Percentiles rank a stretch among this genome's conserved stretches.
phyloP scores from a whole-genome alignment of 2,113 vertebrate species.

The Typhlomys cinereus region DNA sequence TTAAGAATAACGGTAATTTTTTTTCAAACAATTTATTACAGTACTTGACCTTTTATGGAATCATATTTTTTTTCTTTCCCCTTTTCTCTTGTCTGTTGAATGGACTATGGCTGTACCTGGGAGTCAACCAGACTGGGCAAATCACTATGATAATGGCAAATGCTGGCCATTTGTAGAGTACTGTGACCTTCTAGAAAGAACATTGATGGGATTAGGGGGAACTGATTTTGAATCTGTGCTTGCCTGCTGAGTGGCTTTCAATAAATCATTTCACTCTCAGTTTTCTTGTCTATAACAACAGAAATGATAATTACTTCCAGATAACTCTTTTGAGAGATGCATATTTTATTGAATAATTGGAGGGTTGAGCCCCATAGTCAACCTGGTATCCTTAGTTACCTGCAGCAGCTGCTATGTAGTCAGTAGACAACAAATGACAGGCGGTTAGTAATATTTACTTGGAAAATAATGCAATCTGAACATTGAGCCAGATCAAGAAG shows the following conservation, averaged over 20 bases:
- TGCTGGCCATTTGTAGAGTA: not conserved
- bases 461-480: conserved; percentile 43
- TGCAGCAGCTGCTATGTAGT: not conserved
- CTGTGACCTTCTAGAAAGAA: not conserved
- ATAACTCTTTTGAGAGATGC: conserved; percentile 7
- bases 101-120: not conserved
- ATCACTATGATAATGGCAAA: not conserved
- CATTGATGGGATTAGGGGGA: not conserved
- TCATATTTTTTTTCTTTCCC: not conserved
- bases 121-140: not conserved
- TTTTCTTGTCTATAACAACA: conserved; percentile 44
- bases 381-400: not conserved
- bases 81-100: not conserved
- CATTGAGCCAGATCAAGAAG: conserved; percentile 41
- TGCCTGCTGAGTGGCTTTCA: conserved; percentile 23
- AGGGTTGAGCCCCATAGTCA: not conserved
- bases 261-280: conserved; percentile 4
- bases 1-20: not conserved
- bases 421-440: not conserved
- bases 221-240: conserved; percentile 37
- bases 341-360: conserved; percentile 32
- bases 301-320: conserved; percentile 23
- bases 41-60: not conserved
- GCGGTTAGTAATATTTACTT: conserved; percentile 24
- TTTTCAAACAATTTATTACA: not conserved